Conservation (phyloP, 2,888 invertebrate species). For the Adelognathus sp. region DNA sequence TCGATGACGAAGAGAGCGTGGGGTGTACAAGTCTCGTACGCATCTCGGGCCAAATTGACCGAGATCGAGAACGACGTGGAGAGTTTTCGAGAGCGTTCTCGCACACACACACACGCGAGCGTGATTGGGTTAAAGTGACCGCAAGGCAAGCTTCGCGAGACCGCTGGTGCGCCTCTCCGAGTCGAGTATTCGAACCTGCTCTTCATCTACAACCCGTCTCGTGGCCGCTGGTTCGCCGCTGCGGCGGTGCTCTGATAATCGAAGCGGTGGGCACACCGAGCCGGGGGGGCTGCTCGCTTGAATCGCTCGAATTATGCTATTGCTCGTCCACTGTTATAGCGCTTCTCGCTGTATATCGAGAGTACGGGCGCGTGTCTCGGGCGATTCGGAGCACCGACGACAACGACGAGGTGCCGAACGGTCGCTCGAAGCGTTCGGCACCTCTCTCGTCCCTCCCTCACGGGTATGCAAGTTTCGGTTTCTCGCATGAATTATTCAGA, state of each 20-base stretch:
- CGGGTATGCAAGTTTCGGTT: constrained; percentile 38
- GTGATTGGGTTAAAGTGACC: constrained; percentile 57
- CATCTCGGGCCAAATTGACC: background rate
- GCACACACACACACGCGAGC: constrained; percentile 24
- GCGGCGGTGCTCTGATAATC: constrained; percentile 35
- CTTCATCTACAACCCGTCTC: constrained; percentile 35
- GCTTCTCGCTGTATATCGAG: background rate
- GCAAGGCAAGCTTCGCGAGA: constrained; percentile 18
- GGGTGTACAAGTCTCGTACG: background rate
- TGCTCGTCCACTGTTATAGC: background rate
- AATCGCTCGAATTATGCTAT: constrained; percentile 16
- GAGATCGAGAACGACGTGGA: background rate
- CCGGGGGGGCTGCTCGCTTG: too few species aligned
- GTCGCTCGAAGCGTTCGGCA: background rate
- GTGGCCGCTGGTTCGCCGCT: background rate
- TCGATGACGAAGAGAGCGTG: too few species aligned
- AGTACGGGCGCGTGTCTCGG: constrained; percentile 23
- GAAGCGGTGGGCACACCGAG: background rate
- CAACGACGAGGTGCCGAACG: constrained; percentile 12
- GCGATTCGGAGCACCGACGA: constrained; percentile 21
- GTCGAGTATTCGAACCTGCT: constrained; percentile 40
- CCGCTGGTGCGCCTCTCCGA: background rate
- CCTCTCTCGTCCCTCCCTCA: too few species aligned
- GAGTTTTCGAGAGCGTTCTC: background rate
- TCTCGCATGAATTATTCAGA: constrained; percentile 54